Evolutionary conservation across 2,888 invertebrate genomes (phyloP).

Genomic region (Orthonychiurus folsomi): DNA sequence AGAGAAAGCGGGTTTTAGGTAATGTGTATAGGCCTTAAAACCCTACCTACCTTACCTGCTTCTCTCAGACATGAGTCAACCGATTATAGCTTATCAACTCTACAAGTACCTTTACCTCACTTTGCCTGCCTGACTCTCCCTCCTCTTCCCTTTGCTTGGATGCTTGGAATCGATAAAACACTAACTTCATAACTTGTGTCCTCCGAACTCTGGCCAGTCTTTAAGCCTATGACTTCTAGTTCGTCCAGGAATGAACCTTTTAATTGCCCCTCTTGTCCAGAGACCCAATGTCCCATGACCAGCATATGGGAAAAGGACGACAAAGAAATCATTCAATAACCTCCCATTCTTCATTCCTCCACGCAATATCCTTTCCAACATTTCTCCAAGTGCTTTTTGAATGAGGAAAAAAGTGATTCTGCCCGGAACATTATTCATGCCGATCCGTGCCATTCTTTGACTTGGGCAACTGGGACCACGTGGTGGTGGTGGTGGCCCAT

Average conservation of each 20-base stretch:
- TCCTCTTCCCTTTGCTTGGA: too few relatives aligned
- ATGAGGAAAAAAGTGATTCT: too few relatives aligned
- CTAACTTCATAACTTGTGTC: background rate
- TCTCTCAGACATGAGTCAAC: background rate
- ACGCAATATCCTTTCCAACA: background rate
- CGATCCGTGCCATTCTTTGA: background rate
- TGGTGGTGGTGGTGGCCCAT: too few relatives aligned
- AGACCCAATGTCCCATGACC: too few relatives aligned
- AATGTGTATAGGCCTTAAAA: too few relatives aligned
- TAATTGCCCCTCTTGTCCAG: too few relatives aligned
- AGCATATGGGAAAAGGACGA: too few relatives aligned
- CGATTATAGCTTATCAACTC: slow-evolving; percentile 1
- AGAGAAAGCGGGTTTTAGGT: background rate
- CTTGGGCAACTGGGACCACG: too few relatives aligned
- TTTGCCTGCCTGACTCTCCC: background rate
- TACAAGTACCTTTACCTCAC: background rate
- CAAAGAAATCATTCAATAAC: background rate
- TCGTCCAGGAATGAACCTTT: too few relatives aligned
- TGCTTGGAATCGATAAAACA: background rate
- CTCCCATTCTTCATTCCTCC: background rate
- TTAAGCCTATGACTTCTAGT: too few relatives aligned
- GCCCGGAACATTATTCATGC: background rate
- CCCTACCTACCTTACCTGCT: background rate
- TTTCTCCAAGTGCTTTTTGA: too few relatives aligned
- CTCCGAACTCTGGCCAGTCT: too few relatives aligned